phyloP scores from a whole-genome alignment of 53 echinoderm and acorn worm genomes.

The Temnopleurus reevesii region DNA sequence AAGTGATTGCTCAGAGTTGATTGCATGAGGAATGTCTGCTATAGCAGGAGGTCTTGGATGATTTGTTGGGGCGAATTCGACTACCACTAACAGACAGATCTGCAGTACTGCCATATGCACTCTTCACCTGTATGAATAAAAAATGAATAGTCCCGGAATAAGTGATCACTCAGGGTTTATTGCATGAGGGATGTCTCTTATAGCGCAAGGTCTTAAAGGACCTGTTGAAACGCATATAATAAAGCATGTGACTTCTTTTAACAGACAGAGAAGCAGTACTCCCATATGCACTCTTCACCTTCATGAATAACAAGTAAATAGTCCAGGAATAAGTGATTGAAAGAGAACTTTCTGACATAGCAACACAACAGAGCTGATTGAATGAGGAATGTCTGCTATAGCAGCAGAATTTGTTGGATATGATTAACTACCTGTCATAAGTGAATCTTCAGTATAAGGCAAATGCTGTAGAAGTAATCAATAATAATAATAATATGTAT shows the following conservation, averaged over 20 bases:
- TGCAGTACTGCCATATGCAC: conserved; percentile 10
- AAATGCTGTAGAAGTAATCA: no score
- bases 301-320: neutral
- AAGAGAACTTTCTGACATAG: no score
- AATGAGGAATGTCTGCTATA: neutral
- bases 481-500: no score
- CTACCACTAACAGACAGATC: conserved; percentile 11
- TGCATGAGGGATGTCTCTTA: neutral
- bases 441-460: no score
- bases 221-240: neutral
- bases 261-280: neutral
- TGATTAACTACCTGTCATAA: no score
- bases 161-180: neutral
- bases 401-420: no score
- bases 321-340: neutral
- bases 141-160: neutral
- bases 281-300: conserved; percentile 38
- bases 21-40: conserved; percentile 1
- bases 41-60: neutral
- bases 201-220: neutral
- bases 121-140: neutral
- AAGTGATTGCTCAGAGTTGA: neutral
- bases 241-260: neutral
- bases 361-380: neutral
- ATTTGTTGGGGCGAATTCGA: neutral